Evolutionary conservation across 2,113 vertebrate species (phyloP).

Genomic region (Scophthalmus maximus): DNA sequence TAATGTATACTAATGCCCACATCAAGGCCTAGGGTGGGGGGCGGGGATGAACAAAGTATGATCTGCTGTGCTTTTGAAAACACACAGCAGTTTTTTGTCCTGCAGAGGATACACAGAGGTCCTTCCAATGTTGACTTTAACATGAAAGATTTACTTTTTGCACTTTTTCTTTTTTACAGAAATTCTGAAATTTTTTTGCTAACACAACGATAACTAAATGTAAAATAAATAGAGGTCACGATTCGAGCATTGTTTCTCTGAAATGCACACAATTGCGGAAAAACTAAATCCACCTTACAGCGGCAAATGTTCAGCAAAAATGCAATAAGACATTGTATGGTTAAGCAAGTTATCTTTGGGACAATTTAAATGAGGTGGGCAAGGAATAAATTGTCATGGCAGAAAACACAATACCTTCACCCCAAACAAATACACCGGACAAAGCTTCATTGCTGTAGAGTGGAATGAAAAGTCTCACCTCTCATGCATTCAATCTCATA

Average conservation of each 20-base stretch:
- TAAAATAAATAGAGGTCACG: constrained; percentile 13
- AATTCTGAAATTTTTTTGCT: constrained; percentile 2
- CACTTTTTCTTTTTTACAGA: constrained; percentile 1
- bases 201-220: not conserved
- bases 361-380: constrained; percentile 55
- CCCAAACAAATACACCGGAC: constrained; percentile 62
- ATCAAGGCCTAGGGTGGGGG: too few species aligned
- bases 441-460: constrained; percentile 55
- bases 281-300: not conserved
- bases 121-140: not conserved
- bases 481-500: constrained; percentile 71
- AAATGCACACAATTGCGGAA: constrained; percentile 29
- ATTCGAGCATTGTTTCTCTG: constrained; percentile 40
- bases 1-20: not conserved
- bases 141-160: not conserved
- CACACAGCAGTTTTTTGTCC: constrained; percentile 8
- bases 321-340: constrained; percentile 34
- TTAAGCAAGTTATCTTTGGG: constrained; percentile 56
- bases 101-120: constrained; percentile 3
- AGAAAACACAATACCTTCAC: constrained; percentile 57
- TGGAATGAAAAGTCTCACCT: constrained; percentile 69
- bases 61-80: constrained; percentile 24
- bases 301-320: constrained; percentile 43
- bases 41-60: constrained; percentile 27
- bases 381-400: constrained; percentile 63